Evolutionary conservation across 2,113 vertebrate species (phyloP), one percentile per base, ranked within the genome.

Genomic region (Nematolebias whitei): DNA sequence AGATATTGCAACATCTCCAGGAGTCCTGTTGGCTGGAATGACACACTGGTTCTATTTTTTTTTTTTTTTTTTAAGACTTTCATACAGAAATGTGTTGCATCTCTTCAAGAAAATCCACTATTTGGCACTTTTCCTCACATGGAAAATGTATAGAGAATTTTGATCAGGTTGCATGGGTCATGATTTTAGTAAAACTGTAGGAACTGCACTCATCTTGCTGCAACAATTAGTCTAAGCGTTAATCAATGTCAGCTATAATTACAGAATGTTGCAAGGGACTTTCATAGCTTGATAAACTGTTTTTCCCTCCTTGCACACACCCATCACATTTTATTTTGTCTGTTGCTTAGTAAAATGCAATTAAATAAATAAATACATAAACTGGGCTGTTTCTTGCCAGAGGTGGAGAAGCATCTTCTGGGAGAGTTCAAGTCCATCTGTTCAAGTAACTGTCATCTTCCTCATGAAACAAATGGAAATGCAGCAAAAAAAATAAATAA

Each of bases 381-480:
- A 40, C 58, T 44, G 62, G 76, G 71, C 51, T 62, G 79, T 43
- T 84, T 56, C 74, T 67, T 1, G 49, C 48, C 64, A 74, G 62
- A 83, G 71, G 78, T 74, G 73, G 74, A 71, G 62, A 62, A 52
- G 2, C 18, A 76, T 71, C 85, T 80, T 70, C 20, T 9, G 82
- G 74, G 80, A 76, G 60, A 65, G 50, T 54, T 72, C 43, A 26
- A 82, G 68, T 79, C 79, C 83, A 87, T 90, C 84, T 89, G 75
- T 90, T 89, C 86, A 86, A 90, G 90, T 89, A 88, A 85, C 68
- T 69, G 65, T 82, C 80, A 73, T 76, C 71, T 83, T 84, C 84
- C 72, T 79, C 56, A 63, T n/a, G 63, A 80, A 85, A 85, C 51
- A 43, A 76, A 70, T 16, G 59, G 71, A 82, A 85, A 76, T 39